Evolutionary conservation across 2,113 vertebrate species (phyloP), one percentile per base, ranked within the genome.

Genomic region (Lipophrys pholis): DNA sequence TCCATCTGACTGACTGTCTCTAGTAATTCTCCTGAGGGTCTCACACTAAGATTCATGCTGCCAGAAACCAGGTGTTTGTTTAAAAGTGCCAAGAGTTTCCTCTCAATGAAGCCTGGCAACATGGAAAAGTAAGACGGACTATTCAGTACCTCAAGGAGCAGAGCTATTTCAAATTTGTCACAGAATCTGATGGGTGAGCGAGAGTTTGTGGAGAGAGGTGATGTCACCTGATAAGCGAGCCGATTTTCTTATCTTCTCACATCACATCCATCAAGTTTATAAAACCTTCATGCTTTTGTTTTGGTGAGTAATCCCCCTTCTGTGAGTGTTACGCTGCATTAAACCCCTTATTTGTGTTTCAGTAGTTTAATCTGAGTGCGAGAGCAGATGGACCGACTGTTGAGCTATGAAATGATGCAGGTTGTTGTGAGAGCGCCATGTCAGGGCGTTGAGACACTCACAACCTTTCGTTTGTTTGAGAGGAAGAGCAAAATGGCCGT

Each of bases 11-110:
- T 69, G 58, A 38, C 75, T 50, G 51, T 51, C 69, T 66, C 48
- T 38, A 40, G 52, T 21, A n/a, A 64, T 40, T 63, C 68, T 68
- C 58, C 62, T 1, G 72, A 69, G 66, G 38, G 2, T 2, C 56
- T 56, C 42, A 6, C 50, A 43, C 60, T 58, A 49, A 68, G 63
- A 65, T 65, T 43, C 39, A 48, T 8, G 8, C 48, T 67, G 51
- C 55, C 55, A 8, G 35, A 62, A 16, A 77, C 54, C 76, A 87
- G 84, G 82, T 87, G 79, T 80, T 80, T 78, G 43, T 84, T 78
- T 68, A 64, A 55, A 76, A 64, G 64, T 73, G 73, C 80, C 79
- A 62, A 80, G 70, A 75, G 45, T 59, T 69, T 52, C 51, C 65
- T 85, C 54, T 70, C 17, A 62, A 9, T 40, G 8, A 55, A 69